Percentiles rank a stretch among this genome's conserved stretches.
phyloP scores from a whole-genome alignment of 2,888 invertebrate species.

The Meiosimyza decipiens region DNA sequence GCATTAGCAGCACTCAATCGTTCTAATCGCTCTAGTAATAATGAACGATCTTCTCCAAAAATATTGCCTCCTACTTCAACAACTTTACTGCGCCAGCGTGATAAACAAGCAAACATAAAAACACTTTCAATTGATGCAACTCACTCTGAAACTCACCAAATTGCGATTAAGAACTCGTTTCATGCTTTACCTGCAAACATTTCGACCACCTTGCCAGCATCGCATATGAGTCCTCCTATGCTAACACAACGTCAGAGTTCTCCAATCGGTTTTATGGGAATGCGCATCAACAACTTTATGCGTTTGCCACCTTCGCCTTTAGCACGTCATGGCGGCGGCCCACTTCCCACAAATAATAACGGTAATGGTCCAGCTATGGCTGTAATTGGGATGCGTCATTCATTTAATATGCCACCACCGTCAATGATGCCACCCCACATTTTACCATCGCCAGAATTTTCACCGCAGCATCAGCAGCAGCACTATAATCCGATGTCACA shows the following conservation, averaged over 20 bases:
- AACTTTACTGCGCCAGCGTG: slow-evolving; percentile 31
- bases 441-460: slow-evolving; percentile 4
- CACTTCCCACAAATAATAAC: slow-evolving; percentile 31
- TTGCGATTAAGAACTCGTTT: slow-evolving; percentile 27
- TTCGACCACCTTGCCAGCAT: slow-evolving; percentile 38
- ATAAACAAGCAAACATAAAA: slow-evolving; percentile 40
- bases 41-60: slow-evolving; percentile 49
- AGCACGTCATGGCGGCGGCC: slow-evolving; percentile 38
- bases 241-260: slow-evolving; percentile 47
- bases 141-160: slow-evolving; percentile 43
- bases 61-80: slow-evolving; percentile 33
- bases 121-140: slow-evolving; percentile 30
- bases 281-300: slow-evolving; percentile 50
- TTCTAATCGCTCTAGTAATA: slow-evolving; percentile 31
- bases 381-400: slow-evolving; percentile 51
- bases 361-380: slow-evolving; percentile 40
- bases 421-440: slow-evolving; percentile 34
- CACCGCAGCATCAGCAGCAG: slow-evolving; percentile 19
- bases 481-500: slow-evolving; percentile 20
- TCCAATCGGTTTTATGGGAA: slow-evolving; percentile 48
- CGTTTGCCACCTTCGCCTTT: slow-evolving; percentile 59
- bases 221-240: slow-evolving; percentile 45
- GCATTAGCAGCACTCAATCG: slow-evolving; percentile 48
- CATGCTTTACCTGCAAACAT: slow-evolving; percentile 31
- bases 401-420: slow-evolving; percentile 52